Percentiles rank a stretch among this genome's conserved stretches.
These are phyloP conservation scores for Nycticorax nycticorax DNA, from an alignment of 2,113 vertebrate genomes.

Conservation along the genomic window DNA sequence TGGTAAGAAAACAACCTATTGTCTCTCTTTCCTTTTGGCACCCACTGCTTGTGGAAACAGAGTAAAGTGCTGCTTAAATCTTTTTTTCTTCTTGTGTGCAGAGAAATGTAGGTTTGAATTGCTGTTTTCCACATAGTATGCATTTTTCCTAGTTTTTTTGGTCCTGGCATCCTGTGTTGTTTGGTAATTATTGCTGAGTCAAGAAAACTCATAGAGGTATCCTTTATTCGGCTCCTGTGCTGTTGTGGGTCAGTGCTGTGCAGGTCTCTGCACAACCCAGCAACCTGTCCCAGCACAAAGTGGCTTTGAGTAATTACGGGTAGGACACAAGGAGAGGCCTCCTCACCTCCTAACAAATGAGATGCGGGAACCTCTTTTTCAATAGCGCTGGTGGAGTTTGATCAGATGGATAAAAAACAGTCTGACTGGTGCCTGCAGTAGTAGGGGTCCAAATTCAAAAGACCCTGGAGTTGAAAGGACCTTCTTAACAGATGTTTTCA, in stretches of 20 bases:
- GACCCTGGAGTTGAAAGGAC: background rate
- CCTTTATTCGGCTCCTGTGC: background rate
- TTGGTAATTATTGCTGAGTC: background rate
- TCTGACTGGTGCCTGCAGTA: background rate
- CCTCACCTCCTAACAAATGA: background rate
- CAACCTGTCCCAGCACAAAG: background rate
- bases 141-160: background rate
- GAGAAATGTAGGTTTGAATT: background rate
- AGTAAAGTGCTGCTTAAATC: background rate
- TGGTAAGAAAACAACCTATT: background rate
- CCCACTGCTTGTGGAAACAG: background rate
- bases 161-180: background rate
- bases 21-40: background rate
- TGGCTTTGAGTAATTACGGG: background rate
- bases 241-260: background rate
- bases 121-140: background rate
- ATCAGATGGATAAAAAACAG: background rate
- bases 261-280: background rate
- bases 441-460: background rate
- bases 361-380: background rate
- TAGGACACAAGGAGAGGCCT: background rate
- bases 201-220: background rate
- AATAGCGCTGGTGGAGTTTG: background rate
- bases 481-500: background rate
- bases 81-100: background rate